Evolutionary conservation across 2,888 invertebrate genomes (phyloP).

Genomic region (Eilema caniola): DNA sequence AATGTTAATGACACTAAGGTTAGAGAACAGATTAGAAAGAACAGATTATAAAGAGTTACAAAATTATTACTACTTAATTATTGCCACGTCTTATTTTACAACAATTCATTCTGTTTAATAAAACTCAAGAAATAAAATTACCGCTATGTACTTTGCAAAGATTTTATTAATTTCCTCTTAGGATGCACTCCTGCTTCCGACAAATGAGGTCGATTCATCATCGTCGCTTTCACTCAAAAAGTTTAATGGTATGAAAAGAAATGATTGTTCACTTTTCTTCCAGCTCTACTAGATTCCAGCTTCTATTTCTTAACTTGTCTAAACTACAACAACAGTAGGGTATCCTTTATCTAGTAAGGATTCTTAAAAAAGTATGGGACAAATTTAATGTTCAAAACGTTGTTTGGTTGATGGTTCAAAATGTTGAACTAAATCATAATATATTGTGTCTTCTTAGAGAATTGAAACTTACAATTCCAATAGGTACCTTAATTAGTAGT

Average conservation of each 20-base stretch:
- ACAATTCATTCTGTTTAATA: conserved; percentile 8
- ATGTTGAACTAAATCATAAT: no score
- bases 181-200: conserved; percentile 21
- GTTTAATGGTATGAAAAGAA: conserved; percentile 21
- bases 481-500: no score
- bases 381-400: no score
- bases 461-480: no score
- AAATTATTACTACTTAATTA: neutral
- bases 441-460: no score
- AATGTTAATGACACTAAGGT: no score
- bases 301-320: conserved; percentile 22
- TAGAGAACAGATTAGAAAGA: no score
- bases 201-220: conserved; percentile 43
- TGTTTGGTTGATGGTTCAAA: no score
- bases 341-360: neutral
- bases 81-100: neutral
- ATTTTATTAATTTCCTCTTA: conserved; percentile 20
- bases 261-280: conserved; percentile 25
- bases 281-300: neutral
- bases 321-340: conserved; percentile 15
- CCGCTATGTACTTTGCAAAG: conserved; percentile 15
- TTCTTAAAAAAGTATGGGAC: no score
- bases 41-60: no score
- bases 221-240: conserved; percentile 18
- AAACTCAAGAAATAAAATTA: conserved; percentile 21